Conservation (phyloP, 1,140 invertebrate genomes). For the Megathymus violae region DNA sequence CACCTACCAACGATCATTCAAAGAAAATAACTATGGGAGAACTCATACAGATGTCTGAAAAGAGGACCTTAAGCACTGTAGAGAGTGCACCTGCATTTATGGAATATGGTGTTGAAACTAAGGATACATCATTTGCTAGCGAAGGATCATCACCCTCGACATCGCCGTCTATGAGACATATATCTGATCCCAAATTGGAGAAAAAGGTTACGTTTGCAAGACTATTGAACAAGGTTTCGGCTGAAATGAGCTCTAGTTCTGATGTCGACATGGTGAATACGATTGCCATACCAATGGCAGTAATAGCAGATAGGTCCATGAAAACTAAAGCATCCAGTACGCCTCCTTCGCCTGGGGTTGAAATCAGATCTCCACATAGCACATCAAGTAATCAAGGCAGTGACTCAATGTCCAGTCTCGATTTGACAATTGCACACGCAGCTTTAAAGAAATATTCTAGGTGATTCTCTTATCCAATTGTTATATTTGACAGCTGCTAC, state of each 20-base stretch:
- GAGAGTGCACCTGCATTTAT: slow-evolving; percentile 78
- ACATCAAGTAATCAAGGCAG: slow-evolving; percentile 88
- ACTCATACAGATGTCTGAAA: slow-evolving; percentile 88
- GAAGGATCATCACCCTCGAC: slow-evolving; percentile 77
- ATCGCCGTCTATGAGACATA: slow-evolving; percentile 80
- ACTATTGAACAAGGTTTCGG: slow-evolving; percentile 88
- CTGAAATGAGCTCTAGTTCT: slow-evolving; percentile 88
- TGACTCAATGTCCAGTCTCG: slow-evolving; percentile 87
- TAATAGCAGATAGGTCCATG: slow-evolving; percentile 71
- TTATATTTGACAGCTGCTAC: slow-evolving; percentile 6
- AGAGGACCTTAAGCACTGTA: slow-evolving; percentile 75
- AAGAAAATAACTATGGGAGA: slow-evolving; percentile 87
- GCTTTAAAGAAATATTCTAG: slow-evolving; percentile 77
- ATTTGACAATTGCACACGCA: slow-evolving; percentile 83
- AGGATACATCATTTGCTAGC: slow-evolving; percentile 85
- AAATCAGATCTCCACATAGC: slow-evolving; percentile 85
- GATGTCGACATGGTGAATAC: slow-evolving; percentile 85
- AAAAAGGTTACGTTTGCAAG: slow-evolving; percentile 91
- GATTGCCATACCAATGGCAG: slow-evolving; percentile 79
- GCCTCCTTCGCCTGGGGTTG: slow-evolving; percentile 81
- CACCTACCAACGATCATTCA: slow-evolving; percentile 76
- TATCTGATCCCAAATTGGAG: slow-evolving; percentile 87
- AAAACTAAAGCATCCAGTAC: slow-evolving; percentile 81
- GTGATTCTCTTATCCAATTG: slow-evolving; percentile 38
- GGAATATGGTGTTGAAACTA: slow-evolving; percentile 72